Conservation (phyloP, 1,140 invertebrate genomes). For the Apocrypta bakeri region DNA sequence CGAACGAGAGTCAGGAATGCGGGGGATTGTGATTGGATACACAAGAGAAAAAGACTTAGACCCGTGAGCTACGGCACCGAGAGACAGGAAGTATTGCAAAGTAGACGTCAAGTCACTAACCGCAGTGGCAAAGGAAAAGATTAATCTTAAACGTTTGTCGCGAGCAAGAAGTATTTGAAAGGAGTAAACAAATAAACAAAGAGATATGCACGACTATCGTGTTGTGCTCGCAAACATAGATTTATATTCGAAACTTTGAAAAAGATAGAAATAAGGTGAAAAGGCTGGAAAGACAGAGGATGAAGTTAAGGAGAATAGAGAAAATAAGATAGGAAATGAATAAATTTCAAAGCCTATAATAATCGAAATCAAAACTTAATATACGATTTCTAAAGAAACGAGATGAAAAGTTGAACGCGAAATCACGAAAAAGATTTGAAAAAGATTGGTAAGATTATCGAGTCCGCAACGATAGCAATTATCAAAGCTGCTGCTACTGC, state of each 20-base stretch:
- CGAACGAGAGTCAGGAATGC: background rate
- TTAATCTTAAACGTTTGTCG: background rate
- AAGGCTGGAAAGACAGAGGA: too few relatives aligned
- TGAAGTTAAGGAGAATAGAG: too few relatives aligned
- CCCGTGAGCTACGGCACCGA: too few relatives aligned
- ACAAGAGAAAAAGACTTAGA: background rate
- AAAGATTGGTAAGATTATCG: background rate
- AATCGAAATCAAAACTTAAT: background rate
- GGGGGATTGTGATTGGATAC: background rate
- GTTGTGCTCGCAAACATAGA: too few relatives aligned
- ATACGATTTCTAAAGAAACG: too few relatives aligned
- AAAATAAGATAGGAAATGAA: too few relatives aligned
- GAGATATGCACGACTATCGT: background rate
- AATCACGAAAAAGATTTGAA: background rate
- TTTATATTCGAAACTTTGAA: too few relatives aligned
- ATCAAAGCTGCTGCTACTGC: background rate
- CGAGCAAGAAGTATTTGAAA: background rate
- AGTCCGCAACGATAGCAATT: background rate
- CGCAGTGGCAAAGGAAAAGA: background rate
- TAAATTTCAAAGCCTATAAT: too few relatives aligned
- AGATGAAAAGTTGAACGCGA: background rate
- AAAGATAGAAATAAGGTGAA: background rate
- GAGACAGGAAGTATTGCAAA: background rate
- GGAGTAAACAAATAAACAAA: background rate
- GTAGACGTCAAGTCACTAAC: background rate